Evolutionary conservation across 2,113 vertebrate genomes (phyloP).

Genomic region (Erpornis zantholeuca): DNA sequence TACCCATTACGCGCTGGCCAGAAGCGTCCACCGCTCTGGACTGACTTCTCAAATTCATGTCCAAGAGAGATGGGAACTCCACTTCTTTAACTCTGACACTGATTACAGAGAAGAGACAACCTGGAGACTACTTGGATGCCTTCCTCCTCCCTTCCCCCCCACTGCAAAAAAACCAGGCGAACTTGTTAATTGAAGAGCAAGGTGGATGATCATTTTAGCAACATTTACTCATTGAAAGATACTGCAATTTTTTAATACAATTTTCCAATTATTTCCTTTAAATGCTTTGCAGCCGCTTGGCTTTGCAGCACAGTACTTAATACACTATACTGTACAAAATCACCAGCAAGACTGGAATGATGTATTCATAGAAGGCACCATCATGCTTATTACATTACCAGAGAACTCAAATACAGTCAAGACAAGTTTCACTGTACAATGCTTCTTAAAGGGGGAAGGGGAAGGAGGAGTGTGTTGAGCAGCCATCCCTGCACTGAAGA

Average conservation of each 20-base stretch:
- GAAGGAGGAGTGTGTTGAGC: conserved; percentile 72
- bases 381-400: conserved; percentile 89
- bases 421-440: conserved; percentile 89
- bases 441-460: conserved; percentile 71
- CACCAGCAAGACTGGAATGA: conserved; percentile 90
- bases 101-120: conserved; percentile 47
- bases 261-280: conserved; percentile 69
- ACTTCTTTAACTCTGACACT: background rate
- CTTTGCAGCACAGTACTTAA: conserved; percentile 79
- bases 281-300: conserved; percentile 79
- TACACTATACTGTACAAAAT: conserved; percentile 82
- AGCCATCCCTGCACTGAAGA: conserved; percentile 76
- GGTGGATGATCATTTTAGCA: conserved; percentile 70
- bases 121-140: conserved; percentile 26
- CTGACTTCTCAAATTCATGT: background rate
- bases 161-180: conserved; percentile 54
- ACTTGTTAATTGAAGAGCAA: conserved; percentile 72
- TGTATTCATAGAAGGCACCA: conserved; percentile 94
- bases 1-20: conserved; percentile 13
- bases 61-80: background rate
- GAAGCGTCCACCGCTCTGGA: background rate
- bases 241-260: conserved; percentile 83
- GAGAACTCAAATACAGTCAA: conserved; percentile 86
- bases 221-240: conserved; percentile 82
- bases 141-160: conserved; percentile 64